Base-by-base conservation (phyloP, 2,113 vertebrate genomes). In the Cricetomys ansorgei region DNA sequence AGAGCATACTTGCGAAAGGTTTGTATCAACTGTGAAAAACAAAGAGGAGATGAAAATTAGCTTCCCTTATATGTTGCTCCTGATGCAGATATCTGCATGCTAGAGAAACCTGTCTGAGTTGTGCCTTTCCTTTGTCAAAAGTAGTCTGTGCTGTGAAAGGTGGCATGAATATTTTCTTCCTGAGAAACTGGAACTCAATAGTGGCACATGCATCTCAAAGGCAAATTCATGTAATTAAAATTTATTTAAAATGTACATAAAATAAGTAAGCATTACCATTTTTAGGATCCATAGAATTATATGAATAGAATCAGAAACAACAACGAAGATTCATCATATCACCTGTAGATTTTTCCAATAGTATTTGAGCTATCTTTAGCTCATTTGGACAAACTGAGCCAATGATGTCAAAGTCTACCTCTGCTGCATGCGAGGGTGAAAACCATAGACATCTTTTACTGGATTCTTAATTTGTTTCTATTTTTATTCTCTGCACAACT, bases 171-270 rank as follows among this genome's bases (percentile, higher is more conserved):
- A 57, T 85, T 88, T 94, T 87, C 45, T 87, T 89, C 83, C 85
- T 67, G 40, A 40, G 57, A 16, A 93, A 89, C 10, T 89, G 34
- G 92, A 89, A 89, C 70, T 81, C 53, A 37, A 59, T 27, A 29
- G 13, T 62, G 3, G 76, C 59, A 83, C 12, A 50, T 67, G 15
- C 34, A 40, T 57, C 7, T 88, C 15, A 84, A 94, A 72, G 7
- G 59, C 12, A 85, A 48, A 88, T 72, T 96, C n/a, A 55, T 90
- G 21, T 55, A 19, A 87, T 83, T 5, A 89, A 57, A 96, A 72
- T 89, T 4, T 95, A 53, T 34, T 16, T 19, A 77, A 75, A 75
- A 29, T 27, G 27, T 13, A 11, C 10, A 10, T 75, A 45, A 15
- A 43, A 29, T 37, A 69, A 69, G 65, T 37, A 69, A 34, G 34